phyloP scores from a whole-genome alignment of 2,888 invertebrate species.

The Brachynemurus nebulosus region DNA sequence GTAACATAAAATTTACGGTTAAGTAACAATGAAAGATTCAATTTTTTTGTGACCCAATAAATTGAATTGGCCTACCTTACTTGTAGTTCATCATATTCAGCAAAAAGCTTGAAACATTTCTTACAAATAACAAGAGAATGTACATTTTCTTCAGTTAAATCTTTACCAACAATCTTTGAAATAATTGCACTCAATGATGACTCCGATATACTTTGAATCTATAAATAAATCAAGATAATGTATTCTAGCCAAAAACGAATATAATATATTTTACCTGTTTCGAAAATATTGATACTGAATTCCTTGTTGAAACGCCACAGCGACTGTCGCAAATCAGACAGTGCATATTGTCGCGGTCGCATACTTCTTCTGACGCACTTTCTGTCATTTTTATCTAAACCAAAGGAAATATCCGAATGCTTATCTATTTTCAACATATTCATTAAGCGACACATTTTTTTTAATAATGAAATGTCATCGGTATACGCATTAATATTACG shows the following conservation, averaged over 20 bases:
- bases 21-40: too few species aligned
- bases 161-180: slow-evolving; percentile 33
- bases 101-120: slow-evolving; percentile 48
- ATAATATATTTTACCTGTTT: slow-evolving; percentile 25
- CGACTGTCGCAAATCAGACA: slow-evolving; percentile 50
- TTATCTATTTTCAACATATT: too few species aligned
- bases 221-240: slow-evolving; percentile 10
- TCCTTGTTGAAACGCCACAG: slow-evolving; percentile 37
- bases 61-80: slow-evolving; percentile 26
- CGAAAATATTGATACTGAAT: slow-evolving; percentile 39
- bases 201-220: slow-evolving; percentile 25
- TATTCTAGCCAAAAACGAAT: neutral
- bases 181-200: slow-evolving; percentile 28
- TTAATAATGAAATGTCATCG: too few species aligned
- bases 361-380: slow-evolving; percentile 13
- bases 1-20: neutral
- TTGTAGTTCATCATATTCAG: slow-evolving; percentile 47
- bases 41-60: too few species aligned
- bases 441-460: too few species aligned
- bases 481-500: too few species aligned
- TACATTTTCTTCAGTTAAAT: slow-evolving; percentile 35
- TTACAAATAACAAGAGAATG: slow-evolving; percentile 48
- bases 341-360: slow-evolving; percentile 25
- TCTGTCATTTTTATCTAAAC: slow-evolving; percentile 22
- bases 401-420: slow-evolving; percentile 1